Conservation (phyloP, 1,140 invertebrate genomes). For the Hirudo medicinalis region DNA sequence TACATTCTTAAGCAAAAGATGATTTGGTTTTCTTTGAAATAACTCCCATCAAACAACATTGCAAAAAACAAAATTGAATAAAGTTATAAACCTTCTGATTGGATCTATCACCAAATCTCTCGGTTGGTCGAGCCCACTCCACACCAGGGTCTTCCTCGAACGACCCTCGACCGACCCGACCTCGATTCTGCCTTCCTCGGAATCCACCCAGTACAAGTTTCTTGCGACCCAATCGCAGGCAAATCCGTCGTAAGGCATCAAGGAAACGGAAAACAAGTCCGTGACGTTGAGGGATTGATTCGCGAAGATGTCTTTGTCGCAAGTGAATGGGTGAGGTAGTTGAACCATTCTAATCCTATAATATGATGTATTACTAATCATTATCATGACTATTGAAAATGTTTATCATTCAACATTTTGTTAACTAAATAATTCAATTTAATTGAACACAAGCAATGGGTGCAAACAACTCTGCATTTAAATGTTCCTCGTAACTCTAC, state of each 20-base stretch:
- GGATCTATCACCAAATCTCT: slow-evolving; percentile 88
- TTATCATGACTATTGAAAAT: too few species aligned
- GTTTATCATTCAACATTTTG: too few species aligned
- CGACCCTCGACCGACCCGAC: slow-evolving; percentile 74
- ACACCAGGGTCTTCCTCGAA: slow-evolving; percentile 69
- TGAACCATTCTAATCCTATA: too few species aligned
- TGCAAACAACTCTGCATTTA: too few species aligned
- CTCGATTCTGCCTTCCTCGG: slow-evolving; percentile 83
- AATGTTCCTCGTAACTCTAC: too few species aligned
- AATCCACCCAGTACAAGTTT: slow-evolving; percentile 93
- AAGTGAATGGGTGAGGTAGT: background rate
- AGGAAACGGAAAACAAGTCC: slow-evolving; percentile 54
- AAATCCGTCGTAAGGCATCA: slow-evolving; percentile 76
- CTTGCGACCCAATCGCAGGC: slow-evolving; percentile 90
- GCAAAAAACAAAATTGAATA: background rate
- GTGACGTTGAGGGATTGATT: slow-evolving; percentile 23
- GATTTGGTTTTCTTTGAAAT: too few species aligned
- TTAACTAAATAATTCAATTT: too few species aligned
- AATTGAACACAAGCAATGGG: too few species aligned
- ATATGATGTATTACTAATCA: too few species aligned
- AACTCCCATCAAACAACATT: background rate
- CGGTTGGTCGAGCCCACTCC: slow-evolving; percentile 86
- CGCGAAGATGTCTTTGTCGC: background rate
- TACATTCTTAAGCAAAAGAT: too few species aligned
- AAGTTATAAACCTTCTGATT: slow-evolving; percentile 68